Evolutionary conservation across 2,113 vertebrate species (phyloP).

Genomic region (Opisthocomus hoazin): DNA sequence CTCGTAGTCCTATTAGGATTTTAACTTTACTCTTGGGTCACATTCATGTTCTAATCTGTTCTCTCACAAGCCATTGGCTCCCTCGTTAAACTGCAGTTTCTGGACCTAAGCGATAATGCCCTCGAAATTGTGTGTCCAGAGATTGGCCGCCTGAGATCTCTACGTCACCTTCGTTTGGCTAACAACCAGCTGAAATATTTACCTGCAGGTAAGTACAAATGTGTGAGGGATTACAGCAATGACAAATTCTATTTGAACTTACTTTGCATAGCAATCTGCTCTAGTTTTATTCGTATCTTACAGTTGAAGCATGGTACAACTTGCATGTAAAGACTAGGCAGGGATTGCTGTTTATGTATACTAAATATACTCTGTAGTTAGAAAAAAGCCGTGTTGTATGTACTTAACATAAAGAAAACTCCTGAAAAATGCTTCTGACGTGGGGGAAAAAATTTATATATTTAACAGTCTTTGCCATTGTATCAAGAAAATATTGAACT

Average conservation of each 20-base stretch:
- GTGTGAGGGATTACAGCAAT: neutral
- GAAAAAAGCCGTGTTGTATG: neutral
- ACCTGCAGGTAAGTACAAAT: slow-evolving; percentile 78
- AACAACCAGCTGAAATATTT: slow-evolving; percentile 91
- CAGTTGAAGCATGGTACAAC: neutral
- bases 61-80: slow-evolving; percentile 86
- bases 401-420: neutral
- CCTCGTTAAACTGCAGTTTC: slow-evolving; percentile 87
- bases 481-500: neutral
- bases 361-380: neutral
- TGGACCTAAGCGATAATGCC: slow-evolving; percentile 94
- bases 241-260: neutral
- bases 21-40: neutral
- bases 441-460: neutral
- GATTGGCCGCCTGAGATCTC: slow-evolving; percentile 87
- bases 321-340: neutral
- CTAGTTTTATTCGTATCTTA: neutral
- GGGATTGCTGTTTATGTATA: neutral
- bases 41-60: slow-evolving; percentile 40
- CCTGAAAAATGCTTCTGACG: neutral
- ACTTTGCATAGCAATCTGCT: neutral
- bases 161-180: slow-evolving; percentile 89
- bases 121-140: slow-evolving; percentile 92
- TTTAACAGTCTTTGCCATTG: neutral
- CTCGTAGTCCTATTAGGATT: neutral